phyloP scores from a whole-genome alignment of 2,797 vertebrate genomes.

The Margarornis squamiger region DNA sequence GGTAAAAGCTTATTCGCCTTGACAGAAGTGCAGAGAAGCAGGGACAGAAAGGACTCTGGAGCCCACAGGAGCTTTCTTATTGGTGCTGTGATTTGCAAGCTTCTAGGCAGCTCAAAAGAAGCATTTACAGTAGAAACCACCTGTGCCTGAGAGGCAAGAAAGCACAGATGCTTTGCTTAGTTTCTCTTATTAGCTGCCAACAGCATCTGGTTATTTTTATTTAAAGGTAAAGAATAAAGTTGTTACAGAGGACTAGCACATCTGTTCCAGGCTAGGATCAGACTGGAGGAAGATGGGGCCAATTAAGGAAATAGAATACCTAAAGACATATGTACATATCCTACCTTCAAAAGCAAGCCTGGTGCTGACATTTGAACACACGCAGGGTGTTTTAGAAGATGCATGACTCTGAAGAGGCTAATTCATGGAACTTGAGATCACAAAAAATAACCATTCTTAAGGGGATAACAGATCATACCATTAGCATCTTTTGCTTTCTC shows the following conservation, averaged over 20 bases:
- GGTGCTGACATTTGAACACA: background rate
- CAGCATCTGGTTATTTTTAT: conserved; percentile 17
- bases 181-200: conserved; percentile 4
- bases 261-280: conserved; percentile 1
- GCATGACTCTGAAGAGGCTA: background rate
- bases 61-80: background rate
- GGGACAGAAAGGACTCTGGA: background rate
- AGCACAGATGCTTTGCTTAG: background rate
- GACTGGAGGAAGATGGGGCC: background rate
- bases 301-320: background rate
- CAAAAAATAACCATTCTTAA: background rate
- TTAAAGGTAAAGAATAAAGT: background rate
- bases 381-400: background rate
- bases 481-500: background rate
- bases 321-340: background rate
- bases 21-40: background rate
- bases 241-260: background rate
- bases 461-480: background rate
- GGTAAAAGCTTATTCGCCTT: conserved; percentile 4
- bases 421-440: background rate
- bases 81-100: background rate
- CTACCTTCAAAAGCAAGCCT: background rate
- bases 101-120: conserved; percentile 7
- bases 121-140: background rate
- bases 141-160: background rate